Percentiles rank a stretch among this genome's conserved stretches.
phyloP scores from a whole-genome alignment of 2,797 vertebrate species.

The Onychomys leucogaster region DNA sequence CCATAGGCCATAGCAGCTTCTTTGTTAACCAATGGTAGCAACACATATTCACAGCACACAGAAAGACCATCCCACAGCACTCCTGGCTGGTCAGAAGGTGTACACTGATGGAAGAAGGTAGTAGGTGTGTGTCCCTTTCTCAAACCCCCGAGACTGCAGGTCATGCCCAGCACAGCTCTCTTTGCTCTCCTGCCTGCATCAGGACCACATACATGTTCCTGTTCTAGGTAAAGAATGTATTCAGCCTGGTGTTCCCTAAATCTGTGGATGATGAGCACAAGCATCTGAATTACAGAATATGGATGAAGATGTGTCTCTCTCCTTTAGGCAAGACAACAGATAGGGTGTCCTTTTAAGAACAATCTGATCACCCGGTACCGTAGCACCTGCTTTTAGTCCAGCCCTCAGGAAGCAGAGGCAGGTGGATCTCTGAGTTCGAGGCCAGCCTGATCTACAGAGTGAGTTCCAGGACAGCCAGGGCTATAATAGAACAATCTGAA shows the following conservation, averaged over 20 bases:
- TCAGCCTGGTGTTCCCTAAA: background rate
- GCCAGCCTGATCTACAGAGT: background rate
- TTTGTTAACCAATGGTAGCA: too few species aligned
- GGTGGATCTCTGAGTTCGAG: background rate
- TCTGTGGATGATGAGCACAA: background rate
- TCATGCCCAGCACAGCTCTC: background rate
- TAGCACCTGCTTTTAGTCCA: background rate
- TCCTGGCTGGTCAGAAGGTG: background rate
- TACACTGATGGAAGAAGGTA: background rate
- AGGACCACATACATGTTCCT: background rate
- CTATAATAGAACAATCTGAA: background rate
- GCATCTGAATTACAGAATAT: background rate
- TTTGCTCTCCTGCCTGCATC: background rate
- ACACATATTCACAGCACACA: too few species aligned
- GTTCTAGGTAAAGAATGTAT: background rate
- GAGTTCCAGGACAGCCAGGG: background rate
- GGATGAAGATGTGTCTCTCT: background rate
- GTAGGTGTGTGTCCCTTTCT: fast-evolving
- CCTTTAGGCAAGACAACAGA: background rate
- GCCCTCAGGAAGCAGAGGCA: background rate
- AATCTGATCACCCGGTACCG: background rate
- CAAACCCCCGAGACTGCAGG: background rate
- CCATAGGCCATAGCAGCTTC: too few species aligned
- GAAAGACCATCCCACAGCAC: too few species aligned
- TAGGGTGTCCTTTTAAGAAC: background rate